Evolutionary conservation across 2,888 invertebrate genomes (phyloP).

Genomic region (Heliconius ethilla): DNA sequence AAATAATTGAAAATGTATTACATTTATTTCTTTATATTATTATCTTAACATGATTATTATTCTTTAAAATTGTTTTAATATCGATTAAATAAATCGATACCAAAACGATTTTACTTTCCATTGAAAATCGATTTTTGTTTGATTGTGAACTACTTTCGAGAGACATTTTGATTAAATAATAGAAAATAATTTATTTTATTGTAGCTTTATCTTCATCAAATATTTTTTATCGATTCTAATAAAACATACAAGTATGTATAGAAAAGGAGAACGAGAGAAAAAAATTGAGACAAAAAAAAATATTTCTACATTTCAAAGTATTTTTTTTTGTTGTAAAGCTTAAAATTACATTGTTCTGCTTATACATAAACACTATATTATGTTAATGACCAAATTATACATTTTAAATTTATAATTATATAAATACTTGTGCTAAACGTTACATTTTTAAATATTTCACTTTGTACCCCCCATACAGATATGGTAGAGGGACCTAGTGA

Average conservation of each 20-base stretch:
- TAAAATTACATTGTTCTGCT: background rate
- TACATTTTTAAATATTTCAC: background rate
- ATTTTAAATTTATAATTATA: background rate
- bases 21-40: background rate
- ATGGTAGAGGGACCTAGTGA: too few species aligned
- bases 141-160: too few species aligned
- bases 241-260: too few species aligned
- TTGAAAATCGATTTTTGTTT: background rate
- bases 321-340: background rate
- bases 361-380: background rate
- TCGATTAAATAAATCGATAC: background rate
- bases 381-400: background rate
- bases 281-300: too few species aligned
- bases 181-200: background rate
- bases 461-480: background rate
- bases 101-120: background rate
- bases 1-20: background rate
- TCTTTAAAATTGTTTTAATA: background rate
- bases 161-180: background rate
- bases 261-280: too few species aligned
- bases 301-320: background rate
- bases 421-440: background rate
- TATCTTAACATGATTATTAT: background rate
- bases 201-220: background rate
- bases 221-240: too few species aligned